Evolutionary conservation across 2,113 vertebrate species (phyloP).

Genomic region (Aptenodytes forsteri): DNA sequence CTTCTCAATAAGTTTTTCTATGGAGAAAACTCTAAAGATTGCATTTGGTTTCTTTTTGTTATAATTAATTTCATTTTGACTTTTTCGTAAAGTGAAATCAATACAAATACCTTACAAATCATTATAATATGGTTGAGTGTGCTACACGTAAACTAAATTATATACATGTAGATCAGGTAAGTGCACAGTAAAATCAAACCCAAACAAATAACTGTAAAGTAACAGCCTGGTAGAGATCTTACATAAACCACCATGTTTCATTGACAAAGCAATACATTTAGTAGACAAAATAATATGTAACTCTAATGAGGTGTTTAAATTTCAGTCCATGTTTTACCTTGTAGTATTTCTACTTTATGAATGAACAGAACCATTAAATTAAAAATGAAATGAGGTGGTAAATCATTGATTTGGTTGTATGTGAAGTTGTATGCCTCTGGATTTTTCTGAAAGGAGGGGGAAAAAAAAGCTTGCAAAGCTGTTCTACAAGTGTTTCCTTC

Average conservation of each 20-base stretch:
- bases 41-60: background rate
- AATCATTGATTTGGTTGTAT: constrained; percentile 49
- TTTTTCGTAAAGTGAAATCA: constrained; percentile 27
- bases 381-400: constrained; percentile 70
- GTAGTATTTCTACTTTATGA: constrained; percentile 70
- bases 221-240: constrained; percentile 4
- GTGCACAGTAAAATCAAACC: constrained; percentile 20
- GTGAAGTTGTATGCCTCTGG: background rate
- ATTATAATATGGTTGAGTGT: constrained; percentile 14
- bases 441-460: background rate
- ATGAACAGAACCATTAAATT: constrained; percentile 69
- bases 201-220: constrained; percentile 41
- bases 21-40: background rate
- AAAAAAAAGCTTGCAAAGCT: background rate
- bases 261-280: constrained; percentile 65
- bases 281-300: constrained; percentile 58
- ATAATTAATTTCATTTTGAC: constrained; percentile 26
- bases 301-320: constrained; percentile 72
- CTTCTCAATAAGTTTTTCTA: constrained; percentile 13
- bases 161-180: constrained; percentile 11
- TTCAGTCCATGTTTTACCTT: constrained; percentile 63
- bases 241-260: constrained; percentile 45
- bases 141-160: background rate
- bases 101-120: constrained; percentile 47
- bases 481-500: background rate